Evolutionary conservation across 2,797 vertebrate genomes (phyloP).

Genomic region (Anguilla pacifica): DNA sequence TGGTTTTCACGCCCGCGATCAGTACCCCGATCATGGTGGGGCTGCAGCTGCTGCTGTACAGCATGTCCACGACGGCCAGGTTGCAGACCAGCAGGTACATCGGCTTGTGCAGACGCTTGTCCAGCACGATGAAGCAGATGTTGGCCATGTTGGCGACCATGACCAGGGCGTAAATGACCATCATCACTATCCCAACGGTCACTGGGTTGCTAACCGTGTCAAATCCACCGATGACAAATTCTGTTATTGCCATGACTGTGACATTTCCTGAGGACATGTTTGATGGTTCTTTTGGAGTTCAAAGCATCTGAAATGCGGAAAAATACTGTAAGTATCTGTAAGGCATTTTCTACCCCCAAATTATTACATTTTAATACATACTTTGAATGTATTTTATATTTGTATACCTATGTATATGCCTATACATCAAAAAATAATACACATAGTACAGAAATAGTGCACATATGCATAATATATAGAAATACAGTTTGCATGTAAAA

Average conservation of each 20-base stretch:
- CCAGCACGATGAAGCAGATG: conserved; percentile 51
- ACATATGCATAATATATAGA: not conserved
- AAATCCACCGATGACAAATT: conserved; percentile 15
- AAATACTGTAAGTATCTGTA: not conserved
- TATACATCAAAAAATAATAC: not conserved
- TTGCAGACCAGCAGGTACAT: conserved; percentile 63
- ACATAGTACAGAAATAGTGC: not conserved
- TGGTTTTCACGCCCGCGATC: conserved; percentile 35
- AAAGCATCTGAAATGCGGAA: not conserved
- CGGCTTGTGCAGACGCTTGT: conserved; percentile 60
- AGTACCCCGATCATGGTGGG: conserved; percentile 49
- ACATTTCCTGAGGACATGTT: not conserved
- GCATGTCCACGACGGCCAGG: conserved; percentile 58
- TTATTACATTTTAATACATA: not conserved
- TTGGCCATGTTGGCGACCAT: conserved; percentile 51
- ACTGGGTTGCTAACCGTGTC: not conserved
- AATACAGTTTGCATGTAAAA: too few relatives aligned
- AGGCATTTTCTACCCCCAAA: not conserved
- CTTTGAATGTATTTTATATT: not conserved
- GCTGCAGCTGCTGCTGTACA: conserved; percentile 43
- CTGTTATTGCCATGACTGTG: not conserved
- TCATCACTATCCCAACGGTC: not conserved
- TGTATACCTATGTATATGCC: not conserved
- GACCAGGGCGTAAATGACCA: not conserved
- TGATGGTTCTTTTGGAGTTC: not conserved